phyloP scores from a whole-genome alignment of 2,113 vertebrate genomes.

The Malurus melanocephalus region DNA sequence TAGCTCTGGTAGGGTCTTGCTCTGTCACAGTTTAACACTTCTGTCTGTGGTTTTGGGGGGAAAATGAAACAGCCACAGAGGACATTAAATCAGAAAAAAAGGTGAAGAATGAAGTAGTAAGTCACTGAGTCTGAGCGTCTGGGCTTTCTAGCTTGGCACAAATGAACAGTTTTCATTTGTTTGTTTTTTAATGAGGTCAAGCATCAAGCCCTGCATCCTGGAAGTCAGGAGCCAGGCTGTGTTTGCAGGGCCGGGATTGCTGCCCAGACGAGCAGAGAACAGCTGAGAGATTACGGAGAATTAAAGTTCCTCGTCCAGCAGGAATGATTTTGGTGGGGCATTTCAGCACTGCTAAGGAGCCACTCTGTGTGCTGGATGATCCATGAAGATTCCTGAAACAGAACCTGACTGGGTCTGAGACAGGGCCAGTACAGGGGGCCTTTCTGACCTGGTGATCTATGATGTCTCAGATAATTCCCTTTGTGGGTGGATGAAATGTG shows the following conservation, averaged over 20 bases:
- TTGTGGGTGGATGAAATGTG: not conserved
- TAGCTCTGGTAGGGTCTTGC: not conserved
- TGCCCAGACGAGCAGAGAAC: not conserved
- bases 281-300: not conserved
- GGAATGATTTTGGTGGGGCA: not conserved
- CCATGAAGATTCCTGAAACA: not conserved
- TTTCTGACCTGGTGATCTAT: not conserved
- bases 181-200: not conserved
- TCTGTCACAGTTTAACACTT: not conserved
- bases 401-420: not conserved
- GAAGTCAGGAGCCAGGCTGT: not conserved
- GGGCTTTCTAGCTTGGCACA: not conserved
- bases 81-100: not conserved
- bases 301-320: not conserved
- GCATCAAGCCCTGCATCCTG: not conserved
- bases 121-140: not conserved
- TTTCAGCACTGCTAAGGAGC: not conserved
- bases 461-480: rapidly evolving
- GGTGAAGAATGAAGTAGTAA: not conserved
- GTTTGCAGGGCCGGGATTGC: not conserved
- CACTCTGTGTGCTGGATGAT: not conserved
- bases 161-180: not conserved
- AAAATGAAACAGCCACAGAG: not conserved
- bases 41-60: not conserved
- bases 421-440: not conserved